Base-by-base conservation (phyloP, 2,888 invertebrate species). In the Imbricaverruca yamaguchii region DNA sequence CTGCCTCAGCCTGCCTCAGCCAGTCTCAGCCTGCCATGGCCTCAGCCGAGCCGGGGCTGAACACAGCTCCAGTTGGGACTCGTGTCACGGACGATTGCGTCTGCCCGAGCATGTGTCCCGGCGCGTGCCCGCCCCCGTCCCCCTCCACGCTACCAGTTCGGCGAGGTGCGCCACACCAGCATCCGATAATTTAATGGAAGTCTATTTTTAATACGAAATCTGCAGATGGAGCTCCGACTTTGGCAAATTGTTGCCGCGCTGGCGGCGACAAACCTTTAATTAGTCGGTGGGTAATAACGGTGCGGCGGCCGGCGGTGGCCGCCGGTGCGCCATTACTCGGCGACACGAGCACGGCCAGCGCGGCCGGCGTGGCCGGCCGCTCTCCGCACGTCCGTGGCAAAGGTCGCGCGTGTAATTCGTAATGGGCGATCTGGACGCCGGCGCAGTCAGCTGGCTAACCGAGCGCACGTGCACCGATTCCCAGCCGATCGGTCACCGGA, bases 381-480 rank as follows among this genome's bases (percentile, higher is more conserved):
- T n/a, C 65, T 23, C 12, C 69, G 39, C 69, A 69, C 69, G 39
- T 23, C 23, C 25, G 39, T 15, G 15, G 23, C 69, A 25, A 11
- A 69, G 69, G 69, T 69, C 69, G 69, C 15, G 39, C 69, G 69
- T 69, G 69, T 69, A 69, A 69, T 69, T 39, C 39, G 69, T 69
- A 69, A 69, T 69, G 69, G 69, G 39, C 69, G 69, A 39, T 8
- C 15, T 4, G 6, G 69, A 15, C 39, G 12, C 39, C 25, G 25
- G 15, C 25, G 39, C 69, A 15, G 39, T 4, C 7, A 13, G 39
- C n/a, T 15, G 13, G 69, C 12, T 69, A 69, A 69, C 69, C 25
- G 12, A 69, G 69, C 69, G 69, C 69, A 69, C 69, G 69, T 69
- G 69, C 39, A 39, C 69, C 69, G 69, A 69, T 69, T 69, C 25